These are phyloP conservation scores for Rhagonycha fulva DNA, from an alignment of 2,888 invertebrate genomes.

Conservation along the genomic window DNA sequence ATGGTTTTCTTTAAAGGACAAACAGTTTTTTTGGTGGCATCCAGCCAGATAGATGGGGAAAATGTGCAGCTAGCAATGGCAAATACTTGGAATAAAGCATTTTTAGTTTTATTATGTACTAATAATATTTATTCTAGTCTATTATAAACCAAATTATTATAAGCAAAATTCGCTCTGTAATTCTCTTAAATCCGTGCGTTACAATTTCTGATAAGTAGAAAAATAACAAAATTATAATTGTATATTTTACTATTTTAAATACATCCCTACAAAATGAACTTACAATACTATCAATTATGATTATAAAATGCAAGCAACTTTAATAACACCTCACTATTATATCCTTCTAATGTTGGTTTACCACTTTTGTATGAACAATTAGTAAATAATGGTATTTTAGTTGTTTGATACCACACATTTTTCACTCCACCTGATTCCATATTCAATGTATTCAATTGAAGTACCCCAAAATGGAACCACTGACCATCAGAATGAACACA, in stretches of 20 bases:
- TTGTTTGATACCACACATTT: slow-evolving; percentile 81
- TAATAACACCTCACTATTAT: slow-evolving; percentile 78
- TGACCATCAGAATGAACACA: slow-evolving; percentile 81
- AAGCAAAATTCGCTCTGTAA: too few relatives aligned
- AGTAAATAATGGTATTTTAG: slow-evolving; percentile 67
- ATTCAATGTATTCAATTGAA: slow-evolving; percentile 83
- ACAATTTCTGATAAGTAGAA: too few relatives aligned
- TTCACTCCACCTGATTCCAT: slow-evolving; percentile 65
- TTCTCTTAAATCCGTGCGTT: too few relatives aligned
- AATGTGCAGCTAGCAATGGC: too few relatives aligned
- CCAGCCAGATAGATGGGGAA: too few relatives aligned
- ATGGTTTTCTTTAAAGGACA: too few relatives aligned
- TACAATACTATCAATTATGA: slow-evolving; percentile 55
- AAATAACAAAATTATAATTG: background rate
- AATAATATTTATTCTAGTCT: too few relatives aligned
- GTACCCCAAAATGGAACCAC: slow-evolving; percentile 78
- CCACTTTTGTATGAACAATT: slow-evolving; percentile 68
- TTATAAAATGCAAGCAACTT: slow-evolving; percentile 80
- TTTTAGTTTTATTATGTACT: too few relatives aligned
- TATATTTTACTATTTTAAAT: background rate
- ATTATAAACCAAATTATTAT: too few relatives aligned
- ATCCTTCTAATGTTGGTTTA: slow-evolving; percentile 70
- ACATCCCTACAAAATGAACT: background rate
- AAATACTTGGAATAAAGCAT: too few relatives aligned
- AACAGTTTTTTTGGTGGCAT: too few relatives aligned